These are phyloP conservation scores for Pantherophis alleghaniensis DNA, from an alignment of 2,797 vertebrate genomes.

Conservation along the genomic window DNA sequence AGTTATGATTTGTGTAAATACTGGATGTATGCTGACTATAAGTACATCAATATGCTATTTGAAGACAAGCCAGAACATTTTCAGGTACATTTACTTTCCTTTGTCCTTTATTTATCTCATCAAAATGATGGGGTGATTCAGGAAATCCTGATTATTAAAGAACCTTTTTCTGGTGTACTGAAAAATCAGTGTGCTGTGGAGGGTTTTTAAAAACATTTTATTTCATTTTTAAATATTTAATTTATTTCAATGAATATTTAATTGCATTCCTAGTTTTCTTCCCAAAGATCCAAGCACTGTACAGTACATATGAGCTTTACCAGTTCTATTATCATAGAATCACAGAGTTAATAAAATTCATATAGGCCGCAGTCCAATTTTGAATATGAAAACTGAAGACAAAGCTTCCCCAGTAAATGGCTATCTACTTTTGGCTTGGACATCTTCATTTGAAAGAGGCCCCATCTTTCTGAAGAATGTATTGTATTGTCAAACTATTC, in stretches of 20 bases:
- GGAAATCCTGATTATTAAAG: not conserved
- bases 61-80: constrained; percentile 83
- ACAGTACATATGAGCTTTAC: not conserved
- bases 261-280: not conserved
- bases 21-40: constrained; percentile 98
- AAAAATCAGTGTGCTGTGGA: not conserved
- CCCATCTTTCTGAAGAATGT: not conserved
- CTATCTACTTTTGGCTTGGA: not conserved
- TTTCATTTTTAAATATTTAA: not conserved
- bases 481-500: not conserved
- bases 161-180: not conserved
- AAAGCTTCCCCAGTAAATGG: not conserved
- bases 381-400: not conserved
- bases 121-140: not conserved
- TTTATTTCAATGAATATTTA: not conserved
- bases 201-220: not conserved
- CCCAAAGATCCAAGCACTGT: not conserved
- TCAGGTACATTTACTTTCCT: constrained; percentile 77
- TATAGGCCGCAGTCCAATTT: not conserved
- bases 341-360: not conserved
- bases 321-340: not conserved
- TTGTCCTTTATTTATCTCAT: constrained; percentile 1
- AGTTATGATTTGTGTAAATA: constrained; percentile 76
- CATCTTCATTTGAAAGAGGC: not conserved
- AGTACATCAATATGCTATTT: constrained; percentile 86